Conservation (phyloP, 2,888 invertebrate genomes). For the Drosophila barbarae region DNA sequence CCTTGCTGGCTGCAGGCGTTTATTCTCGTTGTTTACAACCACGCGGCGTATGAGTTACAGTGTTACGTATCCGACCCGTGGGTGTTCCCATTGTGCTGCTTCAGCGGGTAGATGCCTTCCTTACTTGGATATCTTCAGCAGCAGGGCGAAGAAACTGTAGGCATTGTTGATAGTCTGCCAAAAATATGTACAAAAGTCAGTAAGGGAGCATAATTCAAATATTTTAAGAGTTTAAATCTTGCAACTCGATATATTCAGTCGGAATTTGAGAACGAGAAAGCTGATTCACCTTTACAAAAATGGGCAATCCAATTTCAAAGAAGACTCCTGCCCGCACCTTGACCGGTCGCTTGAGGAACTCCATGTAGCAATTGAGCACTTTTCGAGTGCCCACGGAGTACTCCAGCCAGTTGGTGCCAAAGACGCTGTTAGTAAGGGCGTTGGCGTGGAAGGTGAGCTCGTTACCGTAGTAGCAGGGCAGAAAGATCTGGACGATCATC, state of each 20-base stretch:
- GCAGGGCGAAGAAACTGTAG: conserved; percentile 73
- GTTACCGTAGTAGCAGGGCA: conserved; percentile 76
- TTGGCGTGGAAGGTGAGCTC: conserved; percentile 67
- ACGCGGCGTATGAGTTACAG: conserved; percentile 34
- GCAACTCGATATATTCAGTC: not conserved
- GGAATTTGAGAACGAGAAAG: not conserved
- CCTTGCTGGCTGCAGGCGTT: conserved; percentile 38
- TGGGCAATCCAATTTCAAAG: conserved; percentile 71
- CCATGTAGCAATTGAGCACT: conserved; percentile 68
- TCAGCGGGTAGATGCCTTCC: not conserved
- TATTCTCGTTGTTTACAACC: conserved; percentile 29
- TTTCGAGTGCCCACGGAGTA: conserved; percentile 61
- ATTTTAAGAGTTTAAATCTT: not conserved
- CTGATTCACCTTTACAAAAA: conserved; percentile 71
- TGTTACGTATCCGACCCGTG: conserved; percentile 36
- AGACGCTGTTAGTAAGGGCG: conserved; percentile 59
- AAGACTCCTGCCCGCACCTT: conserved; percentile 67
- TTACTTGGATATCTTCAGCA: conserved; percentile 69
- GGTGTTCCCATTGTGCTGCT: conserved; percentile 27
- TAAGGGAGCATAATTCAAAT: too few species aligned
- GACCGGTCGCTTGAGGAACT: conserved; percentile 68
- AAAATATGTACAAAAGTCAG: conserved; percentile 20
- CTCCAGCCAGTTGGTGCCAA: conserved; percentile 69
- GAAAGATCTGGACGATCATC: conserved; percentile 72
- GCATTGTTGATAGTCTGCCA: conserved; percentile 70